phyloP scores from a whole-genome alignment of 1,140 invertebrate species.

The Caenorhabditis briggsae region DNA sequence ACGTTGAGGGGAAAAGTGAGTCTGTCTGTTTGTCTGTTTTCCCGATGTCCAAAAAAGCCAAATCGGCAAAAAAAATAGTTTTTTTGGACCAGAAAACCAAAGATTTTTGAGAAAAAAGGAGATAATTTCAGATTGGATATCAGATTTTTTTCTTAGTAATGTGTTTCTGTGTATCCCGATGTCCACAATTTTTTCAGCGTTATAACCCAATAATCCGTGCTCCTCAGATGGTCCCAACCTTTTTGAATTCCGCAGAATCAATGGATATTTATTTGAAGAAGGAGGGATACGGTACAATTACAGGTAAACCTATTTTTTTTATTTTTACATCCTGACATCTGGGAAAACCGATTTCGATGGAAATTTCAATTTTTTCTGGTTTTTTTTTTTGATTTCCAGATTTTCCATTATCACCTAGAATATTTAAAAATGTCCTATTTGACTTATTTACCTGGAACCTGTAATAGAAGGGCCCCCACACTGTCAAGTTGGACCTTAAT shows the following conservation, averaged over 20 bases:
- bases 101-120: not conserved
- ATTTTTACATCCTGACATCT: too few species aligned
- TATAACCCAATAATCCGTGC: slow-evolving; percentile 38
- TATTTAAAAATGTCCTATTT: too few species aligned
- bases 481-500: too few species aligned
- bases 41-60: not conserved
- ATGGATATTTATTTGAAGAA: slow-evolving; percentile 62
- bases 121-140: not conserved
- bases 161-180: not conserved
- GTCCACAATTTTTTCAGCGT: not conserved
- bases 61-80: not conserved
- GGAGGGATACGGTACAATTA: slow-evolving; percentile 57
- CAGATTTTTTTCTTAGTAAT: too few species aligned
- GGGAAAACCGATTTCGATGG: too few species aligned
- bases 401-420: too few species aligned
- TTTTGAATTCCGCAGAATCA: slow-evolving; percentile 52
- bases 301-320: not conserved
- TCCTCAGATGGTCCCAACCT: slow-evolving; percentile 2
- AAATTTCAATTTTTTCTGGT: too few species aligned
- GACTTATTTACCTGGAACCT: too few species aligned
- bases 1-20: slow-evolving; percentile 8
- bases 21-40: not conserved
- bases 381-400: too few species aligned
- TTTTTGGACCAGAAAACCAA: not conserved
- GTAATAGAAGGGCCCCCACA: too few species aligned